Conservation (phyloP, 1,140 invertebrate genomes). For the Ceratosolen solmsi region DNA sequence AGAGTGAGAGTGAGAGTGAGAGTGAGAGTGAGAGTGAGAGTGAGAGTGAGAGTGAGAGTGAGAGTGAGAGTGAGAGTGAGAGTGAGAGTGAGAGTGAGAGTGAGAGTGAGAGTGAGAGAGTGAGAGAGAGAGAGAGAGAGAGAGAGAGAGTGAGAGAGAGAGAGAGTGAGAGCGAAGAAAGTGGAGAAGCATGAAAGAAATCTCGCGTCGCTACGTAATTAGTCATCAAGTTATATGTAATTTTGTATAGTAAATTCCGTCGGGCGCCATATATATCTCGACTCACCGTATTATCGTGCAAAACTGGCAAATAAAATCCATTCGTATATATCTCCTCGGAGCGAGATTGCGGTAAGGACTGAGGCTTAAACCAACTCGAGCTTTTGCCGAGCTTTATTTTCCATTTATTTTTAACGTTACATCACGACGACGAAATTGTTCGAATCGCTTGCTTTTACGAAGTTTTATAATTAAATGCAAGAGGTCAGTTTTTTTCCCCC, state of each 20-base stretch:
- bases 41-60: no score
- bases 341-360: neutral
- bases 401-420: neutral
- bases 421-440: conserved; percentile 13
- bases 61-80: no score
- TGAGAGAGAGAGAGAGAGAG: no score
- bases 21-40: no score
- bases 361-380: neutral
- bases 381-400: neutral
- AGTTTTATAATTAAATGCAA: conserved; percentile 37
- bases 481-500: conserved; percentile 10
- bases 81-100: no score
- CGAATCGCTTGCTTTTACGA: neutral
- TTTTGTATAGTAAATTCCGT: conserved; percentile 56
- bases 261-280: neutral
- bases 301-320: no score
- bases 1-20: no score
- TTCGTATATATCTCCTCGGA: neutral
- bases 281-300: no score
- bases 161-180: no score
- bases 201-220: conserved; percentile 52
- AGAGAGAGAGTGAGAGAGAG: no score
- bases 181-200: neutral
- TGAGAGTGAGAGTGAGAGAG: no score
- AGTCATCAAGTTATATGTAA: conserved; percentile 62